Evolutionary conservation across 2,113 vertebrate species (phyloP).

Genomic region (Campylomormyrus tamandua): DNA sequence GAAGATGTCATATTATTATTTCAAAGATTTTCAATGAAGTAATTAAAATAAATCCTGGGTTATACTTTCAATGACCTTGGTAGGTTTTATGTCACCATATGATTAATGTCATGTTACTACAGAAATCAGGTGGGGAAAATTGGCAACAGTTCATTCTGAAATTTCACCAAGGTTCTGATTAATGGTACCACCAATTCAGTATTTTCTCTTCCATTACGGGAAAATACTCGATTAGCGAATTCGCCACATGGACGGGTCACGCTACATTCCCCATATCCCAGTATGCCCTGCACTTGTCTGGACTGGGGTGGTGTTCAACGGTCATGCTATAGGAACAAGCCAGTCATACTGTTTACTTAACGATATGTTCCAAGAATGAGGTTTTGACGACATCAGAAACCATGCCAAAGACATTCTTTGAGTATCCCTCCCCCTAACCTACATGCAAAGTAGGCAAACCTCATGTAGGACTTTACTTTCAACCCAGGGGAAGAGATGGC

Average conservation of each 20-base stretch:
- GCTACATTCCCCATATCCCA: neutral
- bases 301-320: neutral
- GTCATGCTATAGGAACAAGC: neutral
- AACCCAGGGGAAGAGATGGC: neutral
- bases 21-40: constrained; percentile 50
- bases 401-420: neutral
- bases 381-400: neutral
- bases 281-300: neutral
- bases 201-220: constrained; percentile 10
- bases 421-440: neutral
- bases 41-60: constrained; percentile 65
- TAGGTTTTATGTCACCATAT: constrained; percentile 46
- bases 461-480: neutral
- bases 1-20: constrained; percentile 54
- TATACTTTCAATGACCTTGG: constrained; percentile 59
- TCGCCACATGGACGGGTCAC: neutral
- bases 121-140: constrained; percentile 20
- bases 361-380: neutral
- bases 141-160: neutral
- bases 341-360: neutral
- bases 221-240: neutral
- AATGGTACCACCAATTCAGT: neutral
- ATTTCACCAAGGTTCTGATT: constrained; percentile 1
- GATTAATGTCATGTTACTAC: constrained; percentile 54
- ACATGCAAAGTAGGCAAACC: neutral